Evolutionary conservation across 2,888 invertebrate genomes (phyloP).

Genomic region (Scaptomyza flava): DNA sequence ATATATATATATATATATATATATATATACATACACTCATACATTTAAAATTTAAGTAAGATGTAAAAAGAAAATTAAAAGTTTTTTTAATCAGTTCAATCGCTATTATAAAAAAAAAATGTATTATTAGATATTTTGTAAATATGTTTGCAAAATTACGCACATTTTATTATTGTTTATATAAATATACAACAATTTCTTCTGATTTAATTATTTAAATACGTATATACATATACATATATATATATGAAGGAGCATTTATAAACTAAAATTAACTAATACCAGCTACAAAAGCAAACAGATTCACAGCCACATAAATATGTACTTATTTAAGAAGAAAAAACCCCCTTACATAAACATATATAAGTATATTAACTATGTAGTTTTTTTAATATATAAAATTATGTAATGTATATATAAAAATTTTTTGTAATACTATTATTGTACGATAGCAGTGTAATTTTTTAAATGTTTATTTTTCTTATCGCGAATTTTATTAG

Average conservation of each 20-base stretch:
- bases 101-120: background rate
- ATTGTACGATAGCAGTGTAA: background rate
- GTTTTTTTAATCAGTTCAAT: background rate
- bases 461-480: slow-evolving; percentile 3
- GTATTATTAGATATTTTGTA: no score
- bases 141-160: no score
- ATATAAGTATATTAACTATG: slow-evolving; percentile 10
- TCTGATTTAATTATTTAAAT: background rate
- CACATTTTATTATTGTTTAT: background rate
- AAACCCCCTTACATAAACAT: background rate
- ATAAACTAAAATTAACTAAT: slow-evolving; percentile 10
- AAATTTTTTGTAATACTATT: background rate
- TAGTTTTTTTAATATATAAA: slow-evolving; percentile 11
- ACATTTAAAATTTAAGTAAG: slow-evolving; percentile 3
- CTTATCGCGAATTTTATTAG: background rate
- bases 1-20: no score
- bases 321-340: background rate
- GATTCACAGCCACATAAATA: background rate
- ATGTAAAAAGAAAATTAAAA: slow-evolving; percentile 4
- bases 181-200: background rate
- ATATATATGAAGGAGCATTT: background rate
- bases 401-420: background rate
- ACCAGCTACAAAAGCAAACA: slow-evolving; percentile 4
- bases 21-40: slow-evolving; percentile 30
- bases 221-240: background rate